phyloP scores from a whole-genome alignment of 2,797 vertebrate genomes.

The Macropus fuliginosus region DNA sequence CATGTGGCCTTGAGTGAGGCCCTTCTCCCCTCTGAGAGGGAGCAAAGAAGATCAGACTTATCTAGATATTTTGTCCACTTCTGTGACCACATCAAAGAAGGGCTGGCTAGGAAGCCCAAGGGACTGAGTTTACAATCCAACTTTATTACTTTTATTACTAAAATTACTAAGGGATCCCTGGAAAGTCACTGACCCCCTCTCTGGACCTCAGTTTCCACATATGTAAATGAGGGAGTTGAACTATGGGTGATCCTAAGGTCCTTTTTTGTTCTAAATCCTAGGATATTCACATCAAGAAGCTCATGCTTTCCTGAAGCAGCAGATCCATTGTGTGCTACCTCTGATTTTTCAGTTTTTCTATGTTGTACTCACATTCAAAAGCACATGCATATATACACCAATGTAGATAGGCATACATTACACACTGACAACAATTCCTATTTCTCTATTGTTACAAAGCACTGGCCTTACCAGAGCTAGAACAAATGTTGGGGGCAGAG shows the following conservation, averaged over 20 bases:
- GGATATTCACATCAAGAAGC: too few relatives aligned
- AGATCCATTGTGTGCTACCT: not conserved
- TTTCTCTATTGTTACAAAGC: too few relatives aligned
- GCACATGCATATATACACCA: not conserved
- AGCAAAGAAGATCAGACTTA: not conserved
- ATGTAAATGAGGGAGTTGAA: not conserved
- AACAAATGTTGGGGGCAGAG: too few relatives aligned
- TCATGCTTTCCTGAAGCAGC: too few relatives aligned
- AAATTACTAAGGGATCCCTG: not conserved
- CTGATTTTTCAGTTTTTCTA: not conserved
- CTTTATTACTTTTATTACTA: not conserved
- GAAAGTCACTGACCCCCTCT: not conserved
- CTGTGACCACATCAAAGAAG: not conserved
- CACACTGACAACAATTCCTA: not conserved
- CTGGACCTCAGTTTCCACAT: slow-evolving; percentile 13
- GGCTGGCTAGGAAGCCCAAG: not conserved
- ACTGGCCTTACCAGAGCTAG: too few relatives aligned
- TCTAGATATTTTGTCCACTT: not conserved
- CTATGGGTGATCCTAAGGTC: not conserved
- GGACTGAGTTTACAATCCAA: not conserved
- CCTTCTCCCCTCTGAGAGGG: too few relatives aligned
- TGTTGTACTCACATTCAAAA: too few relatives aligned
- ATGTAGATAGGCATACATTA: fast-evolving
- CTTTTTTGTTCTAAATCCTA: too few relatives aligned
- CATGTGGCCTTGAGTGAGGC: too few relatives aligned